Evolutionary conservation across 2,888 invertebrate genomes (phyloP).

Genomic region (Phymatocera aterrima): DNA sequence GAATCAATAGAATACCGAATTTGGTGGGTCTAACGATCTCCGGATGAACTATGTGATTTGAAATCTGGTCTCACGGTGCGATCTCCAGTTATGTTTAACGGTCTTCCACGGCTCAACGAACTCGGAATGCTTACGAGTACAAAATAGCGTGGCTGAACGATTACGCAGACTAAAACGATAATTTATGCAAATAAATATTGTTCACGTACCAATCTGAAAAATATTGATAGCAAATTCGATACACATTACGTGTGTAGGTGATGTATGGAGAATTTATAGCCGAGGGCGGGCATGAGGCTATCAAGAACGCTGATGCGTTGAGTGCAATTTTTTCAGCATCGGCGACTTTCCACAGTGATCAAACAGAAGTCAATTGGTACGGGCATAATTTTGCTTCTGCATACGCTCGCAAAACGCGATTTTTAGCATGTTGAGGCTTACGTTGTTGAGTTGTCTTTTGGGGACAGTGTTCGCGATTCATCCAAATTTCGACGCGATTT

Average conservation of each 20-base stretch:
- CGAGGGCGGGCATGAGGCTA: not conserved
- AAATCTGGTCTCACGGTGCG: no score
- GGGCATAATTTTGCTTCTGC: not conserved
- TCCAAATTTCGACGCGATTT: constrained; percentile 81
- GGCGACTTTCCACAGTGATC: not conserved
- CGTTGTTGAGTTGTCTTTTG: constrained; percentile 49
- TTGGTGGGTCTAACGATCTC: no score
- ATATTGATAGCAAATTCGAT: not conserved
- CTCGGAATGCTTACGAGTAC: not conserved
- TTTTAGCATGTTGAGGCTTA: constrained; percentile 50
- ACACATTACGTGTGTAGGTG: not conserved
- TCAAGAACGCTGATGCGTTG: not conserved
- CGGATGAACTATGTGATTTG: no score
- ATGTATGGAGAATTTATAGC: not conserved
- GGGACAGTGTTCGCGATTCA: constrained; percentile 53
- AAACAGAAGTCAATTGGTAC: not conserved
- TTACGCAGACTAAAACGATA: not conserved
- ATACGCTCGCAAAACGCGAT: not conserved
- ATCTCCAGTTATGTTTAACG: not conserved
- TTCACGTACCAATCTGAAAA: not conserved
- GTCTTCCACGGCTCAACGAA: not conserved
- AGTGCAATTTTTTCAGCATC: not conserved
- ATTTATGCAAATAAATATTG: not conserved
- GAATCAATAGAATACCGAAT: no score
- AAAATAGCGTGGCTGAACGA: not conserved